A percentile compares a stretch with the other conserved stretches of the same genome.
Conservation (phyloP, 2,113 vertebrate genomes). For the Phodopus roborovskii region DNA sequence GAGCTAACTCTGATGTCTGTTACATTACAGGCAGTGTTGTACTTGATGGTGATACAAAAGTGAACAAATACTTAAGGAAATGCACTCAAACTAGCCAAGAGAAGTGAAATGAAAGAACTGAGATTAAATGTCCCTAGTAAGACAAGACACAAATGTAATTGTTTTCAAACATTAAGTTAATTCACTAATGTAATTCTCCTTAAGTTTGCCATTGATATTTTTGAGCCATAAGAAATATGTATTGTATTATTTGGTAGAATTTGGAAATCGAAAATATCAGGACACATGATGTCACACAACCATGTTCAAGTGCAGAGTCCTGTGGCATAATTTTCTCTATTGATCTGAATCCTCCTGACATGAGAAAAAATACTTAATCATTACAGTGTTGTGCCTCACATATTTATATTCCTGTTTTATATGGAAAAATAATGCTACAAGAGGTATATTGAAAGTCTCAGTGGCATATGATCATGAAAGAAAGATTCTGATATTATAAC, state of each 20-base stretch:
- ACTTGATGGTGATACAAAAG: background rate
- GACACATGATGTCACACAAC: background rate
- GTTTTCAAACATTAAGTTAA: constrained; percentile 21
- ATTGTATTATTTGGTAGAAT: constrained; percentile 2
- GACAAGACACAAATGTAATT: background rate
- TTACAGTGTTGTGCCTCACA: background rate
- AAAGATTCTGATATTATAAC: background rate
- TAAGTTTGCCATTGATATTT: background rate
- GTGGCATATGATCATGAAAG: background rate
- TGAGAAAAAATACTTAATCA: background rate
- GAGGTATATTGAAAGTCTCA: background rate
- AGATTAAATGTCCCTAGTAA: background rate
- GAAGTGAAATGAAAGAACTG: background rate
- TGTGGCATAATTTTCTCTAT: background rate
- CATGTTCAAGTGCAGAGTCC: background rate
- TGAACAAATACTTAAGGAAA: background rate
- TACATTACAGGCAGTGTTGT: background rate
- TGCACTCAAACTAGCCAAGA: background rate
- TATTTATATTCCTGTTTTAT: background rate
- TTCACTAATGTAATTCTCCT: background rate
- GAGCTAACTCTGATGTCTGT: background rate
- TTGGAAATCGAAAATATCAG: background rate
- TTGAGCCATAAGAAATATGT: background rate
- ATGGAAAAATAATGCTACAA: background rate
- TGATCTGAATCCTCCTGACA: background rate